Evolutionary conservation across 2,797 vertebrate species (phyloP).

Genomic region (Cheirogaleus major): DNA sequence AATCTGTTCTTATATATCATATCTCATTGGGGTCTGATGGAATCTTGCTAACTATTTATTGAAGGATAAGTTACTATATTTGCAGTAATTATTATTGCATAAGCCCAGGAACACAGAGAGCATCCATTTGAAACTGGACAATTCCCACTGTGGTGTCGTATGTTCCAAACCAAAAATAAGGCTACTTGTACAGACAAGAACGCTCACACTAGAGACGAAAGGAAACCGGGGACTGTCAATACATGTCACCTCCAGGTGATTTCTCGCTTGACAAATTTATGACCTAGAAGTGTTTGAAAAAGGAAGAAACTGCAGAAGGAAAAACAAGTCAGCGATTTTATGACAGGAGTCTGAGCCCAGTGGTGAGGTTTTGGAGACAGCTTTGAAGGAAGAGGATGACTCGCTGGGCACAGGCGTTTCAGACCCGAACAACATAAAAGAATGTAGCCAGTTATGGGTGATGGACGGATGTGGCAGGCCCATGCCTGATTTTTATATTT

Average conservation of each 20-base stretch:
- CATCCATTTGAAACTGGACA: background rate
- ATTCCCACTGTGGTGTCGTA: background rate
- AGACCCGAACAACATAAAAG: background rate
- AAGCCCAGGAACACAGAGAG: background rate
- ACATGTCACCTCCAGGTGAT: fast-evolving
- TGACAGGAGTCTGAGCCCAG: background rate
- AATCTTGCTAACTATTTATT: background rate
- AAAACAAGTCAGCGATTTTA: background rate
- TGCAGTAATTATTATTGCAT: background rate
- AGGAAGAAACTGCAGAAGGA: background rate
- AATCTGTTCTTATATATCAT: background rate
- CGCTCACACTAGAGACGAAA: background rate
- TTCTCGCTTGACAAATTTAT: background rate
- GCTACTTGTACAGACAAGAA: background rate
- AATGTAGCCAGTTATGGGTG: background rate
- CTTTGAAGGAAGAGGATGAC: background rate
- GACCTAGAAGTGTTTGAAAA: background rate
- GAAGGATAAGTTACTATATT: fast-evolving
- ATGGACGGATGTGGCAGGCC: background rate
- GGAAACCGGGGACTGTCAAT: fast-evolving
- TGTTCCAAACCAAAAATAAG: background rate
- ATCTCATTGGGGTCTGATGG: background rate
- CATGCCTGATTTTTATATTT: constrained; percentile 33
- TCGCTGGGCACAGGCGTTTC: background rate
- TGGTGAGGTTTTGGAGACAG: background rate